These are phyloP conservation scores for Muschampia plurimacula DNA, from an alignment of 2,888 invertebrate species.

Conservation along the genomic window DNA sequence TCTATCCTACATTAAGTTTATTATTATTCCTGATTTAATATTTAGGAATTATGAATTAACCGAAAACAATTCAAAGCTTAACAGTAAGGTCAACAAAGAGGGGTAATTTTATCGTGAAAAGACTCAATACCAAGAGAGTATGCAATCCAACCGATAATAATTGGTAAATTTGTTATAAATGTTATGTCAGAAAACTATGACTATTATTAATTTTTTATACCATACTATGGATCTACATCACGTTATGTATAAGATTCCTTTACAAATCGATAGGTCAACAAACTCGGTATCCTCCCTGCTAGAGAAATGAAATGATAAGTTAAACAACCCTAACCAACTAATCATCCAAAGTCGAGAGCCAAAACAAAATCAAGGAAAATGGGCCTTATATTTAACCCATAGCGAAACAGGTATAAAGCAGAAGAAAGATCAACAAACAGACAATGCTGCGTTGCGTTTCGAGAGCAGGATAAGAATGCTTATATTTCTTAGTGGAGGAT, in stretches of 20 bases:
- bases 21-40: no score
- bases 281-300: background rate
- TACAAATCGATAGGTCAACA: background rate
- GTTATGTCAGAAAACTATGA: no score
- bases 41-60: no score
- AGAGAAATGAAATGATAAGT: background rate
- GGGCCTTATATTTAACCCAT: background rate
- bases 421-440: conserved; percentile 15
- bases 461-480: conserved; percentile 22
- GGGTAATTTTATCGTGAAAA: no score
- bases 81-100: no score
- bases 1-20: no score
- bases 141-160: no score
- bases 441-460: conserved; percentile 8
- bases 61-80: no score
- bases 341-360: background rate
- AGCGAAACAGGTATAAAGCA: background rate
- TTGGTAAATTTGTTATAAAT: no score
- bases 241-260: background rate
- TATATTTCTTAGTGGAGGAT: conserved; percentile 26
- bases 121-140: no score
- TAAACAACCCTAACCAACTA: background rate
- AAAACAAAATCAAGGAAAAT: background rate
- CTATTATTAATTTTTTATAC: background rate
- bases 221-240: background rate